phyloP scores from a whole-genome alignment of 2,888 invertebrate species.

The Pseudococcus jackbeardsleyi region DNA sequence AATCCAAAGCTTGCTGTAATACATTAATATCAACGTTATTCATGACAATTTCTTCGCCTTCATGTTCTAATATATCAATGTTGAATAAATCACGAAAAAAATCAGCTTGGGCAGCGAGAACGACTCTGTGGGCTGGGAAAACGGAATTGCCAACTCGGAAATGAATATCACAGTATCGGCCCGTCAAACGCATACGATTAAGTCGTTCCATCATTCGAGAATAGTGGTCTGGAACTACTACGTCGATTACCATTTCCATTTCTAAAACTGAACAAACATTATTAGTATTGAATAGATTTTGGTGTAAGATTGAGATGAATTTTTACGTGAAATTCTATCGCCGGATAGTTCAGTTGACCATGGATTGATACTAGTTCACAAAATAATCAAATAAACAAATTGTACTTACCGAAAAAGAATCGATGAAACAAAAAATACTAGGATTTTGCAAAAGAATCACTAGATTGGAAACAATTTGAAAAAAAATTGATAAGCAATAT shows the following conservation, averaged over 20 bases:
- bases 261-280: not conserved
- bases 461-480: not conserved
- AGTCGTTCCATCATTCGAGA: constrained; percentile 41
- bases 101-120: constrained; percentile 60
- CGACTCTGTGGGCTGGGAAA: constrained; percentile 55
- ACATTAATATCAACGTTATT: constrained; percentile 55
- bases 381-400: not conserved
- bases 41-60: constrained; percentile 58
- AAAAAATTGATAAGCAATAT: not conserved
- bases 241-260: constrained; percentile 18
- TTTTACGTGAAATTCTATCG: too few relatives aligned
- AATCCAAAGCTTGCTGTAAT: constrained; percentile 49
- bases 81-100: constrained; percentile 31
- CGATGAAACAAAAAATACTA: not conserved
- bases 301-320: too few relatives aligned
- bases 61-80: constrained; percentile 50
- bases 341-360: not conserved
- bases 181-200: constrained; percentile 30
- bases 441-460: not conserved
- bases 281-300: too few relatives aligned
- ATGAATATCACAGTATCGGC: constrained; percentile 56
- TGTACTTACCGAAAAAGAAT: not conserved
- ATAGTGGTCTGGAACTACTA: constrained; percentile 7
- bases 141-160: constrained; percentile 49
- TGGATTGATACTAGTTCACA: not conserved